Evolutionary conservation across 2,113 vertebrate genomes (phyloP), one percentile per base, ranked within the genome.

Genomic region (Setophaga petechia): DNA sequence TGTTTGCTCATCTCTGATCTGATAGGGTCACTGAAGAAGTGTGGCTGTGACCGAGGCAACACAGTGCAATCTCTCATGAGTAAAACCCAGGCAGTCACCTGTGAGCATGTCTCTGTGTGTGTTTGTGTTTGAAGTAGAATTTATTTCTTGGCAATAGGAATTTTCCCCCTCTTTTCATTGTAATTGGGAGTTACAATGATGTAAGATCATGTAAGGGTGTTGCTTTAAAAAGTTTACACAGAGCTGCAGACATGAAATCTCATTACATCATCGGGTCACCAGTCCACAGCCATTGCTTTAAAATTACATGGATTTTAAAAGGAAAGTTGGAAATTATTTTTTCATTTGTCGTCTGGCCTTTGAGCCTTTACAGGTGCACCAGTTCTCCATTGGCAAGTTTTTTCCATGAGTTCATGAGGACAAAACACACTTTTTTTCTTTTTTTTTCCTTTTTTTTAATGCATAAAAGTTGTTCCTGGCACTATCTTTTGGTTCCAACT

Each of bases 341-440:
- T 86, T 94, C 76, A 61, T 92, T 96, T 92, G 79, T 67, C 0
- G 1, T 93, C 85, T 94, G 90, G 75, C 66, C 83, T 91, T 93
- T 94, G 79, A 96, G 83, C n/a, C 35, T 68, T 62, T 88, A 72
- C 88, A 86, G 91, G 87, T 96, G 82, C 57, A 81, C 30, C 28
- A 35, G 11, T 21, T 93, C 57, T 94, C 83, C 73, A 90, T 17
- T 79, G 69, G 31, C 78, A 86, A 88, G 11, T 47, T 88, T 96
- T 95, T 95, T 96, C 90, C 85, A 46, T 88, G 67, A 10, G 9
- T 73, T 76, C 51, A 44, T 80, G 39, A 85, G 59, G 43, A 89
- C 27, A 91, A 94, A 94, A 71, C 23, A 55, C 1, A 2, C 0
- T 3, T 10, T 52, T 43, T 21, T 13, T 10, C 5, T 3, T 28